phyloP scores from a whole-genome alignment of 2,888 invertebrate species.

The Chorisops tibialis region DNA sequence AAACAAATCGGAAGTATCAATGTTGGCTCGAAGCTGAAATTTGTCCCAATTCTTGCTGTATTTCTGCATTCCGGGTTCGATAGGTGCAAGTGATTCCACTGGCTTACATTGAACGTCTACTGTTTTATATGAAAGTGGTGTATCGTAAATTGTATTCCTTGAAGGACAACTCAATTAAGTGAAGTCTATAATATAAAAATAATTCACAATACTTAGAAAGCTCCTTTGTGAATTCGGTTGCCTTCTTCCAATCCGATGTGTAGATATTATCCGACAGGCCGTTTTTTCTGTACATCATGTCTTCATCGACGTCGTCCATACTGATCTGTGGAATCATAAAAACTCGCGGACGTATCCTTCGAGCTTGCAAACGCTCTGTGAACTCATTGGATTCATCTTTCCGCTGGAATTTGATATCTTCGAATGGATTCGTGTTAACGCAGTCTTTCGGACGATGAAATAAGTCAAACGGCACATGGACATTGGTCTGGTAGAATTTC shows the following conservation, averaged over 20 bases:
- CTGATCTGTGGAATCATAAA: conserved; percentile 36
- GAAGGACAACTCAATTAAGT: too few relatives aligned
- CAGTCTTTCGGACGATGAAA: conserved; percentile 31
- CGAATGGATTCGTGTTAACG: conserved; percentile 31
- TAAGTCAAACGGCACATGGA: conserved; percentile 34
- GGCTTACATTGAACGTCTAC: not conserved
- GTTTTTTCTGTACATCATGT: conserved; percentile 32
- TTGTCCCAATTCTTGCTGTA: conserved; percentile 32
- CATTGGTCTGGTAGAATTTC: conserved; percentile 29
- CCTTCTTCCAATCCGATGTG: conserved; percentile 36
- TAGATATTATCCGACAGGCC: conserved; percentile 35
- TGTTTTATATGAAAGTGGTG: not conserved
- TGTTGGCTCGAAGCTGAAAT: conserved; percentile 29
- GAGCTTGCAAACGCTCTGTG: conserved; percentile 29
- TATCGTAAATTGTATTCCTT: not conserved
- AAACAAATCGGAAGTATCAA: conserved; percentile 32
- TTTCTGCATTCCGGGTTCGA: conserved; percentile 29
- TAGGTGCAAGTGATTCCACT: not conserved
- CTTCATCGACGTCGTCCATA: conserved; percentile 34
- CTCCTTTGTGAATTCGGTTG: conserved; percentile 14
- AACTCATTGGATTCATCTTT: conserved; percentile 32
- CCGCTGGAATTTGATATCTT: conserved; percentile 26
- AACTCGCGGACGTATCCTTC: conserved; percentile 30
- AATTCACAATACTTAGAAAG: not conserved
- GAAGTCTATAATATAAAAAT: not conserved